Evolutionary conservation across 2,113 vertebrate genomes (phyloP).

Genomic region (Campylomormyrus numenius): DNA sequence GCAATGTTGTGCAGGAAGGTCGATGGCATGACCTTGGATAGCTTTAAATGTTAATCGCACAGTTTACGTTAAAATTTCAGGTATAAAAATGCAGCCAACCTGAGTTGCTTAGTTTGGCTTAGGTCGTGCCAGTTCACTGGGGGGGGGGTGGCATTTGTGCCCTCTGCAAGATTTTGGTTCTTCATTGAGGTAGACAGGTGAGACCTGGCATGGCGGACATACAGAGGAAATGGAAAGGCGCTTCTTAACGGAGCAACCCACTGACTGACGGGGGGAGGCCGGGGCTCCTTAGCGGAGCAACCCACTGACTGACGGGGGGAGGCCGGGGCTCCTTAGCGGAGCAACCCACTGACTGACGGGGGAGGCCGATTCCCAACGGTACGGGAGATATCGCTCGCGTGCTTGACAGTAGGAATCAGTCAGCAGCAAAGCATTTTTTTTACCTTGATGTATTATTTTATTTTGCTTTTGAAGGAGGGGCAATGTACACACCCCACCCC

Average conservation of each 20-base stretch:
- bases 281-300: too few species aligned
- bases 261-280: neutral
- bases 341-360: neutral
- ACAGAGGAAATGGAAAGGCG: neutral
- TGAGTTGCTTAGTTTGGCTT: neutral
- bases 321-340: too few species aligned
- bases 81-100: neutral
- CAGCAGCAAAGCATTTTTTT: neutral
- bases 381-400: too few species aligned
- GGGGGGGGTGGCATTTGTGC: neutral
- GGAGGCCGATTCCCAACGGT: neutral
- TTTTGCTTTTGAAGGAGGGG: neutral
- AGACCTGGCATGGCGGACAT: neutral
- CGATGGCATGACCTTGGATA: neutral
- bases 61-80: neutral
- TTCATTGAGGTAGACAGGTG: neutral
- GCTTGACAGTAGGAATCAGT: neutral
- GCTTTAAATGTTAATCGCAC: neutral
- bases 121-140: neutral
- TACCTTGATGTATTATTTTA: neutral
- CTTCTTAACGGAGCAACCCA: neutral
- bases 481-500: neutral
- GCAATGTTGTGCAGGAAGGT: neutral
- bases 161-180: neutral
- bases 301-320: neutral